Base-by-base conservation (phyloP, 1,140 invertebrate genomes). In the Sitobion miscanthi region DNA sequence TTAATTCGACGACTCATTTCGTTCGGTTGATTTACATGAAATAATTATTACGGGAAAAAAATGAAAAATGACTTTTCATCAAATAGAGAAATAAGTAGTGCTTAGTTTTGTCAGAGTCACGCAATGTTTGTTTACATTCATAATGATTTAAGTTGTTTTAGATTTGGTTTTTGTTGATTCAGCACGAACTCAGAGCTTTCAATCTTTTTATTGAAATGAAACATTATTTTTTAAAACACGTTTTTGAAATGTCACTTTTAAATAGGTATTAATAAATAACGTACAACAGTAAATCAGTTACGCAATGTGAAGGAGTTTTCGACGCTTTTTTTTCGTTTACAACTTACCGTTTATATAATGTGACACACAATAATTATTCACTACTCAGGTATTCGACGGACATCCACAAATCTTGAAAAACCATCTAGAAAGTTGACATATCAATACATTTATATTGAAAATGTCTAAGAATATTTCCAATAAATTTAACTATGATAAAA, bases 1-100 rank as follows among this genome's bases (percentile, higher is more conserved):
- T 89, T 54, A 89, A 89, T 89, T 89, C 49, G n/a, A 89, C 87
- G 49, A 89, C 35, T 57, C 88, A 42, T 57, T 89, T 57, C 52
- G 21, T 89, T 89, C 21, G 21, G 52, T 57, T 42, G 54, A 42
- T 89, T 89, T 57, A 49, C 88, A 38, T 42, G 52, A n/a, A 89
- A 89, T 49, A 23, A 49, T n/a, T 49, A 87, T 35, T 25, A 89
- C 9, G n/a, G 20, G 35, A 6, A 17, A 14, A n/a, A n/a, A 47
- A 89, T 54, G 49, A 54, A n/a, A 38, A 89, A 42, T 89, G 11
- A 89, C 49, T 57, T 38, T 38, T 57, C 35, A 25, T 42, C 88
- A 42, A 89, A 42, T 38, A 57, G 9, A 52, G 52, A 89, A 52
- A 54, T 89, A 38, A 21, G 21, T 25, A 89, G 52, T 17, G n/a